These are phyloP conservation scores for Melinaea menophilus DNA, from an alignment of 2,888 invertebrate species.

Conservation along the genomic window DNA sequence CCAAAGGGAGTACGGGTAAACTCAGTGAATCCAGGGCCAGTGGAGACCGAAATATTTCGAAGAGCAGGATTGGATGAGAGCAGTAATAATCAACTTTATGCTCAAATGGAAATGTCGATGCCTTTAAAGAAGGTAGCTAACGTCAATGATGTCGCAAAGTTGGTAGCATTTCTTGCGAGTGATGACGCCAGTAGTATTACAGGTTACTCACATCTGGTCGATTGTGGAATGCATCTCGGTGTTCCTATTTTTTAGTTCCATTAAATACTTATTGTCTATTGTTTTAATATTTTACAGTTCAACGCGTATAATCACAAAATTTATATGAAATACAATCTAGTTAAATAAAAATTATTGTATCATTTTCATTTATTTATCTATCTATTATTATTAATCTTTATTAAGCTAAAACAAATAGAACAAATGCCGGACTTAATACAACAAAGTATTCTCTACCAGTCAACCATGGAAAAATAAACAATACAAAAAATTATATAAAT, in stretches of 20 bases:
- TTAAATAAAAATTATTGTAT: too few relatives aligned
- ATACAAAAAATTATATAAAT: too few relatives aligned
- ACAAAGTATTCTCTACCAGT: too few relatives aligned
- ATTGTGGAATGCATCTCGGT: constrained; percentile 55
- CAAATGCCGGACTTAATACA: too few relatives aligned
- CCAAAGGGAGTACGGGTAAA: constrained; percentile 58
- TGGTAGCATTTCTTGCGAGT: constrained; percentile 56
- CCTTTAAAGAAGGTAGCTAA: constrained; percentile 49
- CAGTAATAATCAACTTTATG: constrained; percentile 44
- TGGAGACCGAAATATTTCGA: constrained; percentile 54
- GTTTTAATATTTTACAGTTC: neutral
- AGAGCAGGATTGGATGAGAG: constrained; percentile 49
- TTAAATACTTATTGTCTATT: neutral
- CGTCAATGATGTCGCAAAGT: constrained; percentile 54
- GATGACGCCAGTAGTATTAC: constrained; percentile 55
- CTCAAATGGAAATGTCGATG: constrained; percentile 39
- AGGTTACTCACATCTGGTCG: constrained; percentile 52
- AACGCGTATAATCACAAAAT: too few relatives aligned
- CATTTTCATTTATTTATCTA: too few relatives aligned
- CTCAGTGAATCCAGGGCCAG: constrained; percentile 59
- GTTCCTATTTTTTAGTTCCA: constrained; percentile 16
- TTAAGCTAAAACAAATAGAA: too few relatives aligned
- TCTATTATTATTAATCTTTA: too few relatives aligned
- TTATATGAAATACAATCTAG: too few relatives aligned
- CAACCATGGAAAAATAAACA: too few relatives aligned